Percentiles rank a stretch among this genome's conserved stretches.
These are phyloP conservation scores for Xestia c-nigrum DNA, from an alignment of 2,888 invertebrate genomes.

Conservation along the genomic window DNA sequence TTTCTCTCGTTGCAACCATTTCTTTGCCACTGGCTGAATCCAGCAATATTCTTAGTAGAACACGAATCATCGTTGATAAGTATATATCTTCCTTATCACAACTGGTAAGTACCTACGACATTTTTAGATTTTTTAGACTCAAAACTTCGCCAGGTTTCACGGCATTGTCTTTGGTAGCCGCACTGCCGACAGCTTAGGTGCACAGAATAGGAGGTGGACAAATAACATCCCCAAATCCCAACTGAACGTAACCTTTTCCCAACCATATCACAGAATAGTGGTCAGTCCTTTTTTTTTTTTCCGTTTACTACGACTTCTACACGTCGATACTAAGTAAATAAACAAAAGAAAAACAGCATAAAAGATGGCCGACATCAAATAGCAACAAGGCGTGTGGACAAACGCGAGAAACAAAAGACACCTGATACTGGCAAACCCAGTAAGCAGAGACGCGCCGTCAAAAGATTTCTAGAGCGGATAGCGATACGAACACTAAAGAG, in stretches of 20 bases:
- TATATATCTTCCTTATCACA: neutral
- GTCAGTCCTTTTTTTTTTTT: no score
- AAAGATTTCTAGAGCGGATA: slow-evolving; percentile 75
- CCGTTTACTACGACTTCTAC: neutral
- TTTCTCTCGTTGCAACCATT: neutral
- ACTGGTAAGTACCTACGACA: neutral
- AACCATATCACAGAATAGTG: neutral
- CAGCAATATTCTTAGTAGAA: neutral
- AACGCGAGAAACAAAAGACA: slow-evolving; percentile 69
- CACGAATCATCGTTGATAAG: neutral
- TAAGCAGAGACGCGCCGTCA: slow-evolving; percentile 64
- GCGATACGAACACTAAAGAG: slow-evolving; percentile 64
- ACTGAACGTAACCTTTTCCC: neutral
- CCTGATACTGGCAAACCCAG: slow-evolving; percentile 63
- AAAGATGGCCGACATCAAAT: slow-evolving; percentile 44
- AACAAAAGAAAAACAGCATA: slow-evolving; percentile 43
- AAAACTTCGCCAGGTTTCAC: neutral
- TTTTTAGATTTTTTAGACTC: neutral
- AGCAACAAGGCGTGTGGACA: slow-evolving; percentile 48
- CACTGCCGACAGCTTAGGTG: neutral
- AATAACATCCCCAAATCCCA: neutral
- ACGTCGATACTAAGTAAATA: neutral
- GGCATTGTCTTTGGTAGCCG: neutral
- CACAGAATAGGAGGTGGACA: neutral
- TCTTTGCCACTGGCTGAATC: neutral